phyloP scores from a whole-genome alignment of 2,888 invertebrate genomes.

The Eilema griseolum region DNA sequence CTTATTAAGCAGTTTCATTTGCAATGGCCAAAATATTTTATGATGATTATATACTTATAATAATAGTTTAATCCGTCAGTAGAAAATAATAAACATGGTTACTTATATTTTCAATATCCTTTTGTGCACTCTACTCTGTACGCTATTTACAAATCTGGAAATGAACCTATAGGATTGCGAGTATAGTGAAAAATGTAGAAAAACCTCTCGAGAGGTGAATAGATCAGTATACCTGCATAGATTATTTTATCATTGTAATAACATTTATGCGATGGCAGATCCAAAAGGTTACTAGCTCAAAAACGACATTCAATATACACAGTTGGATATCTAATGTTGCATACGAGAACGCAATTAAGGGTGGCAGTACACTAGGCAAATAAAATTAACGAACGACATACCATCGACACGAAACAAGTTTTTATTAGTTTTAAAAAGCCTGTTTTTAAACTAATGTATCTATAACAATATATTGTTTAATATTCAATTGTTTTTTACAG shows the following conservation, averaged over 20 bases:
- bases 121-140: not conserved
- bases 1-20: not conserved
- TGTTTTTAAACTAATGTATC: no score
- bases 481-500: no score
- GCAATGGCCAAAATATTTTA: not conserved
- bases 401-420: no score
- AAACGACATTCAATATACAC: not conserved
- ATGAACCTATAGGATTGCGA: no score
- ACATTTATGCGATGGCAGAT: conserved; percentile 23
- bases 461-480: no score
- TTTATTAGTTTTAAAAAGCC: no score
- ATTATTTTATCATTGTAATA: conserved; percentile 9
- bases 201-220: conserved; percentile 5
- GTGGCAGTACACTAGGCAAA: no score
- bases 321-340: not conserved
- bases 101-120: not conserved
- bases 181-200: not conserved
- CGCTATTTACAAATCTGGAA: no score
- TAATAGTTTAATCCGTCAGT: not conserved
- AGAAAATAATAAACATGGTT: not conserved
- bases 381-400: no score
- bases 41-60: not conserved
- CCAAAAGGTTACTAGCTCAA: conserved; percentile 8
- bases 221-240: conserved; percentile 17
- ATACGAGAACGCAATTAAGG: not conserved